These are phyloP conservation scores for Euplexia lucipara DNA, from an alignment of 2,888 invertebrate species.

Conservation along the genomic window DNA sequence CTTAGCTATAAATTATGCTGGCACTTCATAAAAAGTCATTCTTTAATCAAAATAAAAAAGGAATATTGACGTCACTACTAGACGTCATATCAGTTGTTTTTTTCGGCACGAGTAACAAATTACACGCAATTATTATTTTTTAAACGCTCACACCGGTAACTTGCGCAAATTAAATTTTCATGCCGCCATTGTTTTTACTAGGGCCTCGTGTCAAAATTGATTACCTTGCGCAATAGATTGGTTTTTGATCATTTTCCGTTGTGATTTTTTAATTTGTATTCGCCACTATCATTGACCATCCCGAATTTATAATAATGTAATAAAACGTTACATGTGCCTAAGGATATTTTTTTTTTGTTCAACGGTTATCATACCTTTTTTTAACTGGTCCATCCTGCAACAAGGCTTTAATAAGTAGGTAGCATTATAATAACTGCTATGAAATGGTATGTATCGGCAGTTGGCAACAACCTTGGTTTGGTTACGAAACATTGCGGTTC, in stretches of 20 bases:
- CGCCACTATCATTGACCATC: no score
- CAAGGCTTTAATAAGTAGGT: constrained; percentile 11
- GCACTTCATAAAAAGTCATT: neutral
- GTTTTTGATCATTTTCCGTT: constrained; percentile 5
- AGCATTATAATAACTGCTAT: neutral
- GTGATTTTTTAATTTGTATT: neutral
- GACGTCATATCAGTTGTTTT: neutral
- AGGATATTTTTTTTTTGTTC: neutral
- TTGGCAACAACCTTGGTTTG: constrained; percentile 48
- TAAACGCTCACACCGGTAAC: neutral
- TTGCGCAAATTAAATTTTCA: constrained; percentile 42
- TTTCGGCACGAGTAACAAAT: constrained; percentile 44
- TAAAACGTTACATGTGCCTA: neutral
- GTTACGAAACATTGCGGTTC: constrained; percentile 41
- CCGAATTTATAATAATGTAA: neutral
- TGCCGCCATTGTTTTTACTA: constrained; percentile 32
- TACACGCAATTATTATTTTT: constrained; percentile 5
- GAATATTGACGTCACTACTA: neutral
- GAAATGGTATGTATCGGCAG: constrained; percentile 10
- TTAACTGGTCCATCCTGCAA: constrained; percentile 11
- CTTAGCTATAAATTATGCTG: neutral
- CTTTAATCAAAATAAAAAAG: neutral
- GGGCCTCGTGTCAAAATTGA: constrained; percentile 48
- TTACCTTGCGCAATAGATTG: constrained; percentile 15
- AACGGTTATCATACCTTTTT: constrained; percentile 3